Evolutionary conservation across 2,888 invertebrate species (phyloP), one percentile per base, ranked within the genome.

Genomic region (Temnothorax rugatulus): DNA sequence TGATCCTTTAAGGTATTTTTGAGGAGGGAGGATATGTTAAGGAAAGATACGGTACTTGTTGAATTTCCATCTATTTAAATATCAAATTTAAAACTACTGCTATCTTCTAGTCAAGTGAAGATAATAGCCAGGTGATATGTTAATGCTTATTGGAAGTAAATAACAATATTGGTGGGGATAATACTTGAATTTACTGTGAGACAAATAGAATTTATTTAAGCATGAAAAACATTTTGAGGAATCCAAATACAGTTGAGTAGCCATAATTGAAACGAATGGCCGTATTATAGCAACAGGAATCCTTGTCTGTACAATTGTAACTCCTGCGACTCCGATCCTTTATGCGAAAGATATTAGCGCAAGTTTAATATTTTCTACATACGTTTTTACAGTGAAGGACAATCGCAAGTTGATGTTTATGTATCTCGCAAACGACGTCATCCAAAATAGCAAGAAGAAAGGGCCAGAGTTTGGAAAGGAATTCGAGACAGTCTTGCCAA

Each of bases 381-480:
- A 61, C 71, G 76, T 89, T 83, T 89, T 96, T 96, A 77, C 95
- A 99, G 99, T 97, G 4, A 97, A 98, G 94, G 97, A 98, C 91
- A 96, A 96, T 89, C 97, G 97, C 91, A 99, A 99, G 93, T 95
- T 99, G 81, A 99, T 98, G 21, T 98, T 99, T 92, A 98, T 99
- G 97, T 99, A 99, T 95, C 96, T 99, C 91, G 99, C 99, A 50
- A 99, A 99, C 96, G 99, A 99, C 96, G 99, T 99, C 47, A 99
- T 99, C 92, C 99, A 99, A 95, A 99, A 99, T 93, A 98, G 99
- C 94, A 98, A 98, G 95, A 99, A 99, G 95, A 99, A 99, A 95
- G 99, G 99, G 0, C 99, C 99, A 0, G 99, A 99, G 95, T 99
- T 97, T 95, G 98, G 98, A 0, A 97, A 97, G 93, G 98, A 98